Conservation (phyloP, 2,797 vertebrate genomes). For the Rousettus madagascariensis region DNA sequence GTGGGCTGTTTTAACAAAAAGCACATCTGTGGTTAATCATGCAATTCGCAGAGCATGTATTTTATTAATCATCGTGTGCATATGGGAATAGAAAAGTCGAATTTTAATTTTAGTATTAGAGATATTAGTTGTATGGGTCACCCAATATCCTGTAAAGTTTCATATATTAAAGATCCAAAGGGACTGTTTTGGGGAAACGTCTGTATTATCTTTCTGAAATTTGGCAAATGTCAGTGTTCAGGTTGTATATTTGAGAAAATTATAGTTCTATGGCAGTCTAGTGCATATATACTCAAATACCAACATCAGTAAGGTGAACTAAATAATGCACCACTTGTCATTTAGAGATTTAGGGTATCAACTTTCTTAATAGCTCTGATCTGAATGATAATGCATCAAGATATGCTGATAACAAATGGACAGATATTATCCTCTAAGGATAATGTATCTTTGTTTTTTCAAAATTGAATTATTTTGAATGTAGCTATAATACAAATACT, state of each 20-base stretch:
- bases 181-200: not conserved
- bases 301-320: not conserved
- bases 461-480: slow-evolving; percentile 16
- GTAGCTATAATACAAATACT: not conserved
- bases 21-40: slow-evolving; percentile 75
- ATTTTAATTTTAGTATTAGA: slow-evolving; percentile 67
- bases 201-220: not conserved
- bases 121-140: slow-evolving; percentile 23
- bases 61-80: slow-evolving; percentile 67
- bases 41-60: slow-evolving; percentile 53
- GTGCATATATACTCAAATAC: not conserved
- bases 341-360: not conserved
- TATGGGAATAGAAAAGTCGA: slow-evolving; percentile 63
- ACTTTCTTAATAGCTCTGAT: not conserved
- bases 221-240: slow-evolving; percentile 35
- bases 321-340: not conserved
- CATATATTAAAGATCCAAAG: slow-evolving; percentile 39
- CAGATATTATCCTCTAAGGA: not conserved
- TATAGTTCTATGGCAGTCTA: not conserved
- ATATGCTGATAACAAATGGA: not conserved
- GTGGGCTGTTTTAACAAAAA: slow-evolving; percentile 55
- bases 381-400: not conserved
- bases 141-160: not conserved
- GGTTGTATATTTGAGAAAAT: slow-evolving; percentile 19
- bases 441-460: slow-evolving; percentile 18